Base-by-base conservation (phyloP, 2,888 invertebrate species). In the Lamproptera curius region DNA sequence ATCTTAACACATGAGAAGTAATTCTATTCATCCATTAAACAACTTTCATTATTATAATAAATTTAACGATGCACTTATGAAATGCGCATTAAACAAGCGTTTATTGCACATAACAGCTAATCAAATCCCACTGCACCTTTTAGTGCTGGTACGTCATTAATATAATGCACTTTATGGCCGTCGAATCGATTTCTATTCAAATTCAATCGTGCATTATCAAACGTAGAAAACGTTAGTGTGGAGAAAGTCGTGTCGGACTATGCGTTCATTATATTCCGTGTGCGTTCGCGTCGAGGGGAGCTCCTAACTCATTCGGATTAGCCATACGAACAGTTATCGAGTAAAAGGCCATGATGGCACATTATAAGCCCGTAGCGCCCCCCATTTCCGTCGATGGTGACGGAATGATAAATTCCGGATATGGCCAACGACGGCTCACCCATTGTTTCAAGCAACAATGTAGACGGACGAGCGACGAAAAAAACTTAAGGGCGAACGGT, bases 351-450 rank as follows among this genome's bases (percentile, higher is more conserved):
- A 77, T 85, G 77, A 82, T 76, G 72, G 67, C 74, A 75, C 69
- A 86, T 86, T 86, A 86, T 81, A 83, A 82, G 79, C 80, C 64
- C 86, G 80, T 86, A 85, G 78, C 77, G 70, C 72, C 68, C 67
- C 67, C 64, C 77, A 61, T 85, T 81, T 86, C 86, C 86, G 85
- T 67, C 65, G 83, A 85, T 86, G 86, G 83, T 76, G 83, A 71
- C 77, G 76, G 86, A 83, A 84, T 86, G 75, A 85, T 82, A 79
- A 83, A 81, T 75, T 77, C 80, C 79, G 83, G 83, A 85, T 82
- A 82, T 78, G 80, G 76, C 31, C 31, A 31, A 31, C 78, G 71
- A 70, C 65, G 72, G 75, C 63, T 63, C 58, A 58, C 67, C 85
- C 68, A 86, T 87, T 87, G 86, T 86, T 79, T 82, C 72, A 79